A percentile compares a stretch with the other conserved stretches of the same genome.
Conservation (phyloP, 2,888 invertebrate species). For the Pherbina coryleti region DNA sequence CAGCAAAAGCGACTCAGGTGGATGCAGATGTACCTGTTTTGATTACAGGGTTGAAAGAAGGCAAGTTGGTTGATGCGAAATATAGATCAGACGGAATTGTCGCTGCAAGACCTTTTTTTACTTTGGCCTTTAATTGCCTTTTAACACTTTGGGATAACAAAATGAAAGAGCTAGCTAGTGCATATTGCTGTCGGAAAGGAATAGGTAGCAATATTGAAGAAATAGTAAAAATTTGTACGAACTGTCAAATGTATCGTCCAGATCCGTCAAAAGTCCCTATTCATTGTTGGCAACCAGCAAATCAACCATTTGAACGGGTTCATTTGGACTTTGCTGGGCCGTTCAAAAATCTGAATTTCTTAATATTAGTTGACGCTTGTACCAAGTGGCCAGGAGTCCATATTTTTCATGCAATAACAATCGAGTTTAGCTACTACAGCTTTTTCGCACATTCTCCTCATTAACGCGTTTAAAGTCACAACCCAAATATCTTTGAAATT, state of each 20-base stretch:
- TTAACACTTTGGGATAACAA: slow-evolving; percentile 43
- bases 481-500: too few relatives aligned
- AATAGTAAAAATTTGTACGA: background rate
- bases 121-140: too few relatives aligned
- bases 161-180: slow-evolving; percentile 46
- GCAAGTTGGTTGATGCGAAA: too few relatives aligned
- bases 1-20: slow-evolving; percentile 6
- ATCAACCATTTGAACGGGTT: background rate
- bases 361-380: slow-evolving; percentile 36
- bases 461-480: too few relatives aligned
- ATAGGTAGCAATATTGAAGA: slow-evolving; percentile 2
- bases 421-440: too few relatives aligned
- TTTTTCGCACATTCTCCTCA: too few relatives aligned
- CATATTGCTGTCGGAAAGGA: slow-evolving; percentile 50
- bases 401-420: too few relatives aligned
- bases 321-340: slow-evolving; percentile 40
- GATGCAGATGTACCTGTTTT: too few relatives aligned
- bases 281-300: slow-evolving; percentile 1
- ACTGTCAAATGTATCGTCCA: slow-evolving; percentile 3
- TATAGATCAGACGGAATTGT: background rate
- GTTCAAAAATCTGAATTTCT: slow-evolving; percentile 41
- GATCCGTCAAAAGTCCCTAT: background rate
- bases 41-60: too few relatives aligned
- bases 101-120: too few relatives aligned
- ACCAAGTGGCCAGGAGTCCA: too few relatives aligned